Conservation (phyloP, 2,113 vertebrate genomes). For the Odocoileus hemionus region DNA sequence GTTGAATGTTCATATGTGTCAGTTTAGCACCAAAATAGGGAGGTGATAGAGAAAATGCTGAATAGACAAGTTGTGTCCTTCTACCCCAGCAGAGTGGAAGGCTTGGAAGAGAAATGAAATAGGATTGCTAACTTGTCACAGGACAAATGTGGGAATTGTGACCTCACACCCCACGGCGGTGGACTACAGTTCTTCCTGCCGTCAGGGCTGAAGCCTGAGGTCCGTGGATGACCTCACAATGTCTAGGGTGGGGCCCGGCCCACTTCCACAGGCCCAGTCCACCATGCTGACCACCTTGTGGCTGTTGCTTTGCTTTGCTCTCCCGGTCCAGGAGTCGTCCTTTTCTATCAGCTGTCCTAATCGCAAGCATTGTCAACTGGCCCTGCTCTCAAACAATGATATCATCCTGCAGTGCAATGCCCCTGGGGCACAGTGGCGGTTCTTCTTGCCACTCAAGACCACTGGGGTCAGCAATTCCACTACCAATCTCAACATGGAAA, state of each 20-base stretch:
- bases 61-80: not conserved
- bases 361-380: not conserved
- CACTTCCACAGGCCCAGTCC: not conserved
- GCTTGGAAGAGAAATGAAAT: not conserved
- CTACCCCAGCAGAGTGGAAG: not conserved
- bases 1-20: not conserved
- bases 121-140: not conserved
- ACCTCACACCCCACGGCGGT: not conserved
- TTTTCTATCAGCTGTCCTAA: constrained; percentile 13
- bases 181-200: not conserved
- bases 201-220: not conserved
- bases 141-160: not conserved
- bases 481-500: not conserved
- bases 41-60: not conserved
- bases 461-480: accelerated
- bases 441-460: accelerated
- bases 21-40: not conserved
- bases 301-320: constrained; percentile 13
- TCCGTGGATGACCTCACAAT: constrained; percentile 42
- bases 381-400: constrained; percentile 31
- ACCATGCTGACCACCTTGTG: constrained; percentile 18
- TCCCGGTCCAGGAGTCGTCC: accelerated
- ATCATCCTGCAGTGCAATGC: not conserved
- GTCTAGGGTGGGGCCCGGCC: not conserved
- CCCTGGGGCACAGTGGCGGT: not conserved